A percentile compares a stretch with the other conserved stretches of the same genome.
Conservation (phyloP, 2,888 invertebrate species). For the Apamea monoglypha region DNA sequence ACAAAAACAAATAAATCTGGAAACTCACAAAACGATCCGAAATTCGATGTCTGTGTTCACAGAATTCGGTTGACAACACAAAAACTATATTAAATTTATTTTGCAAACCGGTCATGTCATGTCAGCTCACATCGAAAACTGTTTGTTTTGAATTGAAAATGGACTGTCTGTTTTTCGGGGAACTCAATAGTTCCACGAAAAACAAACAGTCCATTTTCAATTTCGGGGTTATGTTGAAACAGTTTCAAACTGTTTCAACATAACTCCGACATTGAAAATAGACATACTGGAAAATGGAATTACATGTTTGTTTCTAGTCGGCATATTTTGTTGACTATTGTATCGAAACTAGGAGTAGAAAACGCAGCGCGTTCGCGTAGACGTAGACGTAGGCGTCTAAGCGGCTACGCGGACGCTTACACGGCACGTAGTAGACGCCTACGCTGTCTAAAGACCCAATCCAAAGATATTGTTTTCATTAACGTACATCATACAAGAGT, state of each 20-base stretch:
- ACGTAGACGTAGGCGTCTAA: neutral
- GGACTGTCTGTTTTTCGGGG: too few species aligned
- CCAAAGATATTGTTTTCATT: neutral
- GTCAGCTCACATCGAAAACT: neutral
- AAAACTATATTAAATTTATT: slow-evolving; percentile 1
- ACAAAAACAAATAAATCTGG: neutral
- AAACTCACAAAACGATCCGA: neutral
- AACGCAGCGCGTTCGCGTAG: neutral
- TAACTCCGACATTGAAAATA: neutral
- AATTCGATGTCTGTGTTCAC: neutral
- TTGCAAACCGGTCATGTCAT: neutral
- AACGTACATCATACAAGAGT: neutral
- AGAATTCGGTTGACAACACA: neutral
- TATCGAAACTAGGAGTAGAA: neutral
- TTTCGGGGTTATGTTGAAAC: too few species aligned
- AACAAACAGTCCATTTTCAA: too few species aligned
- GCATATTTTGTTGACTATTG: neutral
- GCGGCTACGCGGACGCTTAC: slow-evolving; percentile 1
- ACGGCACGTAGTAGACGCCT: neutral
- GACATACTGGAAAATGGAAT: neutral
- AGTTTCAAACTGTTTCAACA: neutral
- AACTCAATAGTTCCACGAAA: neutral
- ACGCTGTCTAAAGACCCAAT: neutral
- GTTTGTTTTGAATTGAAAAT: too few species aligned
- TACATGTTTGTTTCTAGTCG: neutral